Evolutionary conservation across 2,797 vertebrate genomes (phyloP).

Genomic region (Phataginus tetradactyla): DNA sequence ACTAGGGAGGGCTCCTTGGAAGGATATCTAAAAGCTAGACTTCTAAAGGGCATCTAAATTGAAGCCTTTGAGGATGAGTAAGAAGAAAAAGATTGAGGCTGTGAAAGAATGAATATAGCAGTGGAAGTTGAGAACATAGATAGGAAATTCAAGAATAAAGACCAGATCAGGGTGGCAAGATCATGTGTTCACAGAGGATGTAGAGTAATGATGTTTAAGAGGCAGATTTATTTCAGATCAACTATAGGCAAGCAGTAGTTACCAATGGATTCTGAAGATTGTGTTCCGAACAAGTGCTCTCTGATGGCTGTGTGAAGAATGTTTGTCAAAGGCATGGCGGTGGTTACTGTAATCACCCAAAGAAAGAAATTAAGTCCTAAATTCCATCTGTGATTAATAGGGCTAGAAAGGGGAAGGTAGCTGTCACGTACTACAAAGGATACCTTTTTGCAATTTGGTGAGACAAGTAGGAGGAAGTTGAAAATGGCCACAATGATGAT

Average conservation of each 20-base stretch:
- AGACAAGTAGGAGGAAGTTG: neutral
- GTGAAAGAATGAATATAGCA: neutral
- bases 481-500: neutral
- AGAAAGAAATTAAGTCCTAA: neutral
- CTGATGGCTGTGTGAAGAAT: neutral
- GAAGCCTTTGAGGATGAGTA: neutral
- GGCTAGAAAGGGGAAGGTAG: neutral
- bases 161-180: neutral
- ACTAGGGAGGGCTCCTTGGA: neutral
- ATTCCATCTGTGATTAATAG: neutral
- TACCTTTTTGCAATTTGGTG: neutral
- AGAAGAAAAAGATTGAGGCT: neutral
- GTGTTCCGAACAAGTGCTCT: conserved; percentile 5
- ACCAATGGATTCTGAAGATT: neutral
- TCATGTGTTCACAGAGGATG: neutral
- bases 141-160: neutral
- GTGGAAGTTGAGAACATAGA: neutral
- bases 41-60: neutral
- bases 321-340: neutral
- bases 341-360: neutral
- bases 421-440: neutral
- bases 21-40: no score
- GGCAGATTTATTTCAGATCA: neutral
- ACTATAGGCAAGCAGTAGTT: neutral
- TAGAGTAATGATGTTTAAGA: neutral